Conservation (phyloP, 2,888 invertebrate species). For the Alsophila aescularia region DNA sequence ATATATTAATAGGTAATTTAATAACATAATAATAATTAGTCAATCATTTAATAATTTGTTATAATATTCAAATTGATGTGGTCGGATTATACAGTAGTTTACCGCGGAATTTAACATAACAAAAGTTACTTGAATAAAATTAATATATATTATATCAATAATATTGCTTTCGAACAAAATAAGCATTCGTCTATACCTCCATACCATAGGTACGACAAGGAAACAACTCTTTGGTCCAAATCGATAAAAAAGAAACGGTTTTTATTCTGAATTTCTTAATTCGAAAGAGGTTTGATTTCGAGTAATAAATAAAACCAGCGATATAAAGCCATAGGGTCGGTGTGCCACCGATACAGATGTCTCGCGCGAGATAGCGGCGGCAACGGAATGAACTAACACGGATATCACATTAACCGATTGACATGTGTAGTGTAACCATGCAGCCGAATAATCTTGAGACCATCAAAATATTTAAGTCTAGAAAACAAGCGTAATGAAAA, state of each 20-base stretch:
- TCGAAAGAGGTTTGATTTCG: constrained; percentile 56
- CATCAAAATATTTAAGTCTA: background rate
- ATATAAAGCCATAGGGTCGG: constrained; percentile 75
- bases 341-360: constrained; percentile 82
- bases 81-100: no score
- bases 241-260: background rate
- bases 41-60: background rate
- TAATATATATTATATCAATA: no score
- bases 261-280: constrained; percentile 63
- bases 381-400: constrained; percentile 75
- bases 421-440: constrained; percentile 37
- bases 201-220: background rate
- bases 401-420: constrained; percentile 75
- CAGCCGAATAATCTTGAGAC: background rate
- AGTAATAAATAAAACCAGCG: constrained; percentile 75
- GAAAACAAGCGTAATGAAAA: background rate
- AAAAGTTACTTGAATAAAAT: no score
- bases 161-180: no score
- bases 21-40: constrained; percentile 1
- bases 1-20: constrained; percentile 7
- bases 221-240: background rate
- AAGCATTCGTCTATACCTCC: background rate
- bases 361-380: constrained; percentile 73
- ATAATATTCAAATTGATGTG: no score
- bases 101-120: no score